Percentiles rank a stretch among this genome's conserved stretches.
Conservation (phyloP, 2,113 vertebrate genomes). For the Suncus etruscus region DNA sequence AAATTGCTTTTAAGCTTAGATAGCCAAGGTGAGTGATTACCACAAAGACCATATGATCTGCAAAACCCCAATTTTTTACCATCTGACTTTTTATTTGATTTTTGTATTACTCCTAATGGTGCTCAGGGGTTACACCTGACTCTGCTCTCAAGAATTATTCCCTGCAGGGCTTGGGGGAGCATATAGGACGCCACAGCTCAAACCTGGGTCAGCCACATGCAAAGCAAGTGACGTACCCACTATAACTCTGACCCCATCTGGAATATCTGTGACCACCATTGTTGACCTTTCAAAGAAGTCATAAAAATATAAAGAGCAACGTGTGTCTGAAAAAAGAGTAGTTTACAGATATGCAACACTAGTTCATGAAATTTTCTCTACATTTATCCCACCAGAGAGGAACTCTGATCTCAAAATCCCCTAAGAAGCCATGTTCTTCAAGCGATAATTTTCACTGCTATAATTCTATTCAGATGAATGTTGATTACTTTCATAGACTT, state of each 20-base stretch:
- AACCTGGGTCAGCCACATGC: too few relatives aligned
- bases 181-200: too few relatives aligned
- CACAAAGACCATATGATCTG: background rate
- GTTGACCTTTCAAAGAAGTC: too few relatives aligned
- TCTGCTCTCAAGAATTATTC: too few relatives aligned
- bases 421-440: constrained; percentile 14
- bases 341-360: constrained; percentile 10
- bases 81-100: background rate
- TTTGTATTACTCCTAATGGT: too few relatives aligned
- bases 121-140: too few relatives aligned
- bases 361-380: background rate
- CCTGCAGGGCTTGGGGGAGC: too few relatives aligned
- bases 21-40: background rate
- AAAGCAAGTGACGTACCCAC: too few relatives aligned
- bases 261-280: background rate
- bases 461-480: constrained; percentile 38
- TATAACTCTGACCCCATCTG: too few relatives aligned
- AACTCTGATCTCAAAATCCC: constrained; percentile 67
- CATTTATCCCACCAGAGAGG: constrained; percentile 27
- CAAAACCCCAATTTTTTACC: constrained; percentile 11
- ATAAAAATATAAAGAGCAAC: background rate
- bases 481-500: constrained; percentile 95
- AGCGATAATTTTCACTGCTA: constrained; percentile 15
- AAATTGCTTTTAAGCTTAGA: background rate
- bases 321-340: constrained; percentile 36